These are phyloP conservation scores for Crotalus horridus DNA, from an alignment of 2,113 vertebrate species.

Conservation along the genomic window DNA sequence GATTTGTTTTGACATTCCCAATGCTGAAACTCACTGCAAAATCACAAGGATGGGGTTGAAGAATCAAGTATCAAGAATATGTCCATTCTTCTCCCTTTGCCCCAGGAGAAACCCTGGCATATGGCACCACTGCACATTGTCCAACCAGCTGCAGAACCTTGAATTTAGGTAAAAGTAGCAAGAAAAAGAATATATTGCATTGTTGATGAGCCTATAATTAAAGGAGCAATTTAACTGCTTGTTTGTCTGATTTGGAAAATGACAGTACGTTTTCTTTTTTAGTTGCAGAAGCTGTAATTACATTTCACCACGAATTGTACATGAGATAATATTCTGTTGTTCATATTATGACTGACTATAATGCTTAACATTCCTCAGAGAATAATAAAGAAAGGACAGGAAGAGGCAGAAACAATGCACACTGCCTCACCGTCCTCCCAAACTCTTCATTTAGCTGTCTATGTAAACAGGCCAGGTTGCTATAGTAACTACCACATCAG, in stretches of 20 bases:
- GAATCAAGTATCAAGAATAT: neutral
- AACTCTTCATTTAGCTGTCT: slow-evolving; percentile 19
- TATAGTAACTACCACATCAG: slow-evolving; percentile 51
- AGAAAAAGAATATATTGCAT: neutral
- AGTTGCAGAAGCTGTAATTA: neutral
- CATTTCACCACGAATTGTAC: neutral
- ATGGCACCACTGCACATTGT: neutral
- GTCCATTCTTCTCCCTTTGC: neutral
- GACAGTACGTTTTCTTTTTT: neutral
- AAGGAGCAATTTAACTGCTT: neutral
- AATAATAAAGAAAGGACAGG: slow-evolving; percentile 14
- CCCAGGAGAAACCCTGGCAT: neutral
- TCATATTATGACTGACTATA: neutral
- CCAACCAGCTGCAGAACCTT: neutral
- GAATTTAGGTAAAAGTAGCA: neutral
- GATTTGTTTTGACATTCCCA: neutral
- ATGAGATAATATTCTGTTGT: neutral
- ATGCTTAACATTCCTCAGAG: slow-evolving; percentile 1
- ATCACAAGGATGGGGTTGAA: neutral
- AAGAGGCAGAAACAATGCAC: neutral
- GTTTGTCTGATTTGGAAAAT: neutral
- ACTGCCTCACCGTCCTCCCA: neutral
- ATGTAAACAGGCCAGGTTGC: slow-evolving; percentile 56
- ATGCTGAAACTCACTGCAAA: neutral
- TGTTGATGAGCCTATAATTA: slow-evolving; percentile 19